Conservation (phyloP, 37 sponge, comb jelly and placozoan species). For the Halichondria panicea region DNA sequence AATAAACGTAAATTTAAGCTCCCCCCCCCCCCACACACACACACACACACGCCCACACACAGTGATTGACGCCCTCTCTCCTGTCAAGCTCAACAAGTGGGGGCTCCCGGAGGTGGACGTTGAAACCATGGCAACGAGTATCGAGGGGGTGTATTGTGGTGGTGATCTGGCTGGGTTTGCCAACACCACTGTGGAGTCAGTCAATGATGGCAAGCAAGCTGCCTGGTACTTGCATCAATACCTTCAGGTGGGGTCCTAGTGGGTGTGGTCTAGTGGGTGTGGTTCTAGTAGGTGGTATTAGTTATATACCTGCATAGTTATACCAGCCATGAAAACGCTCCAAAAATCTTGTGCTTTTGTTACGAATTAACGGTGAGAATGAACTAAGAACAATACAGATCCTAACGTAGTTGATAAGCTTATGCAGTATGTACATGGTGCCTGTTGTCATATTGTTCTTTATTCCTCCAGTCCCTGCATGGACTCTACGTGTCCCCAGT, state of each 20-base stretch:
- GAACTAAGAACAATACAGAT: no score
- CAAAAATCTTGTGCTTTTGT: no score
- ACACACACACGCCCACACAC: background rate
- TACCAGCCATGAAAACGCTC: background rate
- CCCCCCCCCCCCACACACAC: constrained; percentile 4
- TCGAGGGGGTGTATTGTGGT: constrained; percentile 79
- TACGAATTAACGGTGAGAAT: no score
- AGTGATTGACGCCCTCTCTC: constrained; percentile 78
- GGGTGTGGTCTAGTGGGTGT: background rate
- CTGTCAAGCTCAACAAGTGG: constrained; percentile 78
- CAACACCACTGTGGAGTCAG: constrained; percentile 93
- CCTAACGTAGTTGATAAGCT: no score
- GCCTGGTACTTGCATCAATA: constrained; percentile 91
- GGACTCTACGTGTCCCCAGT: constrained; percentile 72
- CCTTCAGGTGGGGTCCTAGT: constrained; percentile 61
- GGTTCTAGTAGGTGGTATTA: background rate
- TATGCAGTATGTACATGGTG: no score
- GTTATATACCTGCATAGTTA: background rate
- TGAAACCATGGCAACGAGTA: constrained; percentile 84
- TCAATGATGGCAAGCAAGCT: constrained; percentile 97
- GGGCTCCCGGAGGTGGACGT: constrained; percentile 78
- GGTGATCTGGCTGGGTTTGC: constrained; percentile 85
- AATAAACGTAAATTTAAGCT: background rate
- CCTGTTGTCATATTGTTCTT: no score
- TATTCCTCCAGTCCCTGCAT: constrained; percentile 80